Evolutionary conservation across 2,888 invertebrate species (phyloP), one percentile per base, ranked within the genome.

Genomic region (Archaeoteleia sp.): DNA sequence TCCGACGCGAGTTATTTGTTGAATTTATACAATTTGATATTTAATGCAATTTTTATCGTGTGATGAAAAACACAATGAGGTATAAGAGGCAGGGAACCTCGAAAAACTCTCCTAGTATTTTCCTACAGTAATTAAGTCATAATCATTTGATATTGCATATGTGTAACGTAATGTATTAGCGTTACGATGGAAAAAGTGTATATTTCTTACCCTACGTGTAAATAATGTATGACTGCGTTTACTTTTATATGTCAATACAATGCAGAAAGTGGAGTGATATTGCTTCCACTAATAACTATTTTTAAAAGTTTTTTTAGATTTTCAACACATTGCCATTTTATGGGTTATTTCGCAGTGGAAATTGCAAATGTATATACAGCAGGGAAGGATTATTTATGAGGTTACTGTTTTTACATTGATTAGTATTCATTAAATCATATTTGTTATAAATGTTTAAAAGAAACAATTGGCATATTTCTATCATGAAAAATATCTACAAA

Each of bases 181-280:
- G 12, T 17, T 10, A 23, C 23, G 6, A 27, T 37, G 23, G 23
- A 32, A 14, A 30, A 57, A 55, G 5, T 58, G 58, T 57, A 60
- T 35, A 60, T 40, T 67, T 53, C 29, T 46, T 4, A 65, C 29
- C 17, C 46, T 51, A 23, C 17, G 20, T 67, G 60, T 67, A 67
- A 25, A 67, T 67, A 67, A 67, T 61, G 61, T 67, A 67, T 51
- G 51, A 67, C 45, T 61, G 45, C 29, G 46, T 51, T 57, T 67
- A 55, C 54, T 67, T 67, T 67, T 67, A 40, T 67, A 67, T 55
- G 27, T 55, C 55, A 67, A 51, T 67, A 48, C n/a, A 67, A 55
- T 42, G 55, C 43, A 61, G 25, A 39, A 23, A 29, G 37, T 53
- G 6, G 30, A 57, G 12, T 23, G 12, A 27, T 15, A 14, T n/a